Conservation (phyloP, 1,140 invertebrate genomes). For the Bombus sylvicola region DNA sequence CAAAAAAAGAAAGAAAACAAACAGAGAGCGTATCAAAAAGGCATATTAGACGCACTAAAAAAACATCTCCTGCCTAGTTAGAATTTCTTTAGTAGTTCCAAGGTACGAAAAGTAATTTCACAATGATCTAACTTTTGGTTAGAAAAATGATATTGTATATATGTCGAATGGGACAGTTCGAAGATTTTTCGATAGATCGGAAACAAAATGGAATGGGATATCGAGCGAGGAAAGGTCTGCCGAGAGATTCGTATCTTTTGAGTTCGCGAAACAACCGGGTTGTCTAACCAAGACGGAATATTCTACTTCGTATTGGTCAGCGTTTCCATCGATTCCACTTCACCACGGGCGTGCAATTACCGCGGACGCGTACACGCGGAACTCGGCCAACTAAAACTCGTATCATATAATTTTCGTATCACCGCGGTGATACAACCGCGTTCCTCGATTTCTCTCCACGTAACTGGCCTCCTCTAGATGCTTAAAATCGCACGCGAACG, state of each 20-base stretch:
- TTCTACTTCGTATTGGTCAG: constrained; percentile 23
- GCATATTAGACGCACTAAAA: neutral
- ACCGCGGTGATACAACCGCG: constrained; percentile 34
- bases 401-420: constrained; percentile 46
- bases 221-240: neutral
- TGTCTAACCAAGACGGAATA: neutral
- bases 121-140: neutral
- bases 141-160: neutral
- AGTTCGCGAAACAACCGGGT: neutral
- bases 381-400: constrained; percentile 16
- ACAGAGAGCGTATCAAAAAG: neutral
- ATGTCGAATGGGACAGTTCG: neutral
- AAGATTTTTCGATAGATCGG: neutral
- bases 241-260: neutral
- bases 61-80: neutral
- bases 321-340: constrained; percentile 4
- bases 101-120: neutral
- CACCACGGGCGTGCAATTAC: neutral
- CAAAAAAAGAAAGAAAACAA: neutral
- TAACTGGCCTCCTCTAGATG: constrained; percentile 19
- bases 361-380: constrained; percentile 21
- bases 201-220: too few species aligned
- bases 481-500: constrained; percentile 36
- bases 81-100: neutral
- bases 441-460: constrained; percentile 45